Base-by-base conservation (phyloP, 1,140 invertebrate genomes). In the Drosophila punjabiensis region DNA sequence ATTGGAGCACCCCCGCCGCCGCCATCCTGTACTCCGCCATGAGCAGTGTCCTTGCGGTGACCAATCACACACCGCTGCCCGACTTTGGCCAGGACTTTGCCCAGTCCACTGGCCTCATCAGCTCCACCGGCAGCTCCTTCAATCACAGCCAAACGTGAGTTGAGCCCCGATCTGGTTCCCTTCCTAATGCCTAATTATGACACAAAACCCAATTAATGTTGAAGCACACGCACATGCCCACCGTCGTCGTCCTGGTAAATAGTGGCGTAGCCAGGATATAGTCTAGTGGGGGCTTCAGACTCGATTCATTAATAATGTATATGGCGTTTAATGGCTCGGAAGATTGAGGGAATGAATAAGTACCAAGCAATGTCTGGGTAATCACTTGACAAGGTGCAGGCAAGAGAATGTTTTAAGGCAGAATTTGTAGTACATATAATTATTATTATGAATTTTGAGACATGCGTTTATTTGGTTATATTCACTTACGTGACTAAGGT, bases 121-220 rank as follows among this genome's bases (percentile, higher is more conserved):
- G 53, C 53, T 56, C 53, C 53, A 56, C 33, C 20, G 55, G 35
- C 45, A 56, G 67, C 63, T 30, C n/a, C 67, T 66, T 73, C 70
- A 88, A 88, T 79, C 65, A 81, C 60, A 88, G 81, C 58, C 68
- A 73, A 45, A 28, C 74, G 85, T 88, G 74, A 88, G 85, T 87
- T 62, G 30, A 62, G n/a, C 32, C 16, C 43, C 48, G 56, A 48
- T 56, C 45, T 33, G 7, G 13, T 16, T 37, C 5, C 53, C 53
- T 14, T 41, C 24, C 39, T 30, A 66, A 60, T 61, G 70, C 56
- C 63, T 88, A 90, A 88, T 88, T 88, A 85, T 79, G 78, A 65
- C 64, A 73, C 81, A 85, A 79, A 28, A 82, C 83, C 81, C 55
- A 89, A 88, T 88, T 90, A 89, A 79, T 81, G 30, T 45, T 41